Conservation (phyloP, 2,888 invertebrate species). For the Sarcophaga rosellei region DNA sequence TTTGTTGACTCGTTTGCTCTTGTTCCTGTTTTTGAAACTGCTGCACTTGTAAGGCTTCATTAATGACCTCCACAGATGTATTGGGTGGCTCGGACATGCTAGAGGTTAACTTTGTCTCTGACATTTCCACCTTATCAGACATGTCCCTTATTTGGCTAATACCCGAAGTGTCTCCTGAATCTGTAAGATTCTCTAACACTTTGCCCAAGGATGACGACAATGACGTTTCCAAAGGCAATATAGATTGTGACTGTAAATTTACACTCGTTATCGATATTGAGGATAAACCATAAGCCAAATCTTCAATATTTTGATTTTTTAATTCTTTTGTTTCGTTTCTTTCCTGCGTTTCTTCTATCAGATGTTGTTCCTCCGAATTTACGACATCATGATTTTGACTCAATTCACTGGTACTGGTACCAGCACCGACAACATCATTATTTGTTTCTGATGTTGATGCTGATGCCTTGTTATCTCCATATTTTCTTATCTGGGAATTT, state of each 20-base stretch:
- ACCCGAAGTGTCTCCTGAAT: conserved; percentile 71
- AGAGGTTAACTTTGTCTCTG: conserved; percentile 17
- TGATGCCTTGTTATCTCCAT: conserved; percentile 9
- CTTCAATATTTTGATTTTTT: conserved; percentile 71
- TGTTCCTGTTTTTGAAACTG: not conserved
- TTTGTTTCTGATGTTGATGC: not conserved
- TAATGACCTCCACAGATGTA: conserved; percentile 53
- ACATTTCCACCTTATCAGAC: conserved; percentile 22
- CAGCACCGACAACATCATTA: conserved; percentile 20
- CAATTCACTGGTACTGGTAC: not conserved
- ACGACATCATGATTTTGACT: not conserved
- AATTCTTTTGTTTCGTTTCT: conserved; percentile 20
- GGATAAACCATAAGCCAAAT: conserved; percentile 78
- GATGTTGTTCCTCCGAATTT: not conserved
- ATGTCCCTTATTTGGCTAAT: conserved; percentile 67
- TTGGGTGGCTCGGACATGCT: conserved; percentile 41
- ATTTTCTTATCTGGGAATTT: conserved; percentile 35
- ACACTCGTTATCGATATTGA: conserved; percentile 77
- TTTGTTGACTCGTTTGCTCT: conserved; percentile 20
- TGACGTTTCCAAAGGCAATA: conserved; percentile 74
- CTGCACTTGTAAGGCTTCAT: conserved; percentile 40
- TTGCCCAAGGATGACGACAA: conserved; percentile 73
- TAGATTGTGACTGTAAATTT: conserved; percentile 73
- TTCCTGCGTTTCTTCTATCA: not conserved
- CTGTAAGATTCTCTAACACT: conserved; percentile 75